Conservation (phyloP, 1,140 invertebrate genomes). For the Anthonomus grandis region DNA sequence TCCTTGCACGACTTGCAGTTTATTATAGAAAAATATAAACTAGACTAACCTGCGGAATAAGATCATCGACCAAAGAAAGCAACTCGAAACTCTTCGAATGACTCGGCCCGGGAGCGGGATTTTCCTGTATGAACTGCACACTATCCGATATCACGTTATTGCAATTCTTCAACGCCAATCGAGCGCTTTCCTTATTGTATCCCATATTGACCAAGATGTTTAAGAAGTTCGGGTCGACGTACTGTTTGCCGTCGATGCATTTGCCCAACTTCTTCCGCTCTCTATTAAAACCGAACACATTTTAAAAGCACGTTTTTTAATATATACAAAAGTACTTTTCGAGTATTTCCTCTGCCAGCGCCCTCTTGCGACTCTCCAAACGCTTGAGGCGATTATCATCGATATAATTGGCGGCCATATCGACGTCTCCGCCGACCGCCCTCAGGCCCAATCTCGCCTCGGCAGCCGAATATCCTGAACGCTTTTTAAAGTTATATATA, state of each 20-base stretch:
- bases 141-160: constrained; percentile 67
- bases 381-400: constrained; percentile 56
- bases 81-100: constrained; percentile 39
- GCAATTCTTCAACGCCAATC: constrained; percentile 57
- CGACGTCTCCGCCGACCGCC: constrained; percentile 57
- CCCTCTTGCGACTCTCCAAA: constrained; percentile 52
- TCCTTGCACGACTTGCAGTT: too few species aligned
- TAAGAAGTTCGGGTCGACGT: constrained; percentile 55
- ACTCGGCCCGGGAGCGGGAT: constrained; percentile 50
- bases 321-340: constrained; percentile 40
- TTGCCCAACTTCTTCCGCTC: constrained; percentile 49
- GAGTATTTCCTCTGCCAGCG: constrained; percentile 53
- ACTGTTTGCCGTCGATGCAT: constrained; percentile 52
- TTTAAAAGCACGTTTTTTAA: neutral
- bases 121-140: constrained; percentile 61
- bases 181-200: constrained; percentile 55
- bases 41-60: constrained; percentile 43
- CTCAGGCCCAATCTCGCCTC: constrained; percentile 66
- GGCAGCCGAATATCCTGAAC: constrained; percentile 56
- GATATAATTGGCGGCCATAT: constrained; percentile 62
- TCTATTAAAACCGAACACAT: constrained; percentile 30
- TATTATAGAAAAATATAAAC: too few species aligned
- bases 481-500: constrained; percentile 18
- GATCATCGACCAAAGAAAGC: constrained; percentile 50
- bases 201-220: constrained; percentile 66